Conservation (phyloP, 1,140 invertebrate genomes). For the Heliconius nattereri region DNA sequence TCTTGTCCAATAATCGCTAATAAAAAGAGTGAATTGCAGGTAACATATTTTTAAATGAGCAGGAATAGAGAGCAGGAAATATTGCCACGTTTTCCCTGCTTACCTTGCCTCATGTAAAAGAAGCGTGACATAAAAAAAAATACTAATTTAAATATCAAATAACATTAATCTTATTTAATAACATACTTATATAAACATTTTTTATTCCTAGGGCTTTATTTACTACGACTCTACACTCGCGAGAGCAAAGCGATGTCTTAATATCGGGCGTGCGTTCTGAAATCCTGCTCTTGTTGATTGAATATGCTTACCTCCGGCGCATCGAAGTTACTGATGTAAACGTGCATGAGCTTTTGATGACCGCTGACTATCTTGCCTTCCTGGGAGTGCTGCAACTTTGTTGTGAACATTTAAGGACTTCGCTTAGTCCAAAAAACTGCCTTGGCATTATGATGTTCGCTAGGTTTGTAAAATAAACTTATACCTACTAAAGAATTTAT, state of each 20-base stretch:
- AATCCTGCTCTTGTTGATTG: conserved; percentile 88
- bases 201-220: conserved; percentile 87
- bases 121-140: too few relatives aligned
- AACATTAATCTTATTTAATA: too few relatives aligned
- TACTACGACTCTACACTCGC: conserved; percentile 87
- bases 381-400: conserved; percentile 89
- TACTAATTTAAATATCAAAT: too few relatives aligned
- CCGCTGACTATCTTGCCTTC: conserved; percentile 91
- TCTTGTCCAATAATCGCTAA: too few relatives aligned
- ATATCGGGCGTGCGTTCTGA: conserved; percentile 88
- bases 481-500: too few relatives aligned
- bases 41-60: too few relatives aligned
- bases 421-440: conserved; percentile 88
- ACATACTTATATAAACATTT: too few relatives aligned
- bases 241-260: conserved; percentile 85
- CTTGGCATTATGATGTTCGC: conserved; percentile 92
- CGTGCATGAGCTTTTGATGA: conserved; percentile 88
- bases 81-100: too few relatives aligned
- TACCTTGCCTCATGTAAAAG: too few relatives aligned
- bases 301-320: conserved; percentile 91
- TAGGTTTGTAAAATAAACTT: conserved; percentile 59
- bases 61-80: too few relatives aligned
- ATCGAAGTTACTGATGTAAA: conserved; percentile 87
- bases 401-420: conserved; percentile 86
- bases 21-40: too few relatives aligned